Evolutionary conservation across 1,140 invertebrate species (phyloP).

Genomic region (Megalonaias nervosa): DNA sequence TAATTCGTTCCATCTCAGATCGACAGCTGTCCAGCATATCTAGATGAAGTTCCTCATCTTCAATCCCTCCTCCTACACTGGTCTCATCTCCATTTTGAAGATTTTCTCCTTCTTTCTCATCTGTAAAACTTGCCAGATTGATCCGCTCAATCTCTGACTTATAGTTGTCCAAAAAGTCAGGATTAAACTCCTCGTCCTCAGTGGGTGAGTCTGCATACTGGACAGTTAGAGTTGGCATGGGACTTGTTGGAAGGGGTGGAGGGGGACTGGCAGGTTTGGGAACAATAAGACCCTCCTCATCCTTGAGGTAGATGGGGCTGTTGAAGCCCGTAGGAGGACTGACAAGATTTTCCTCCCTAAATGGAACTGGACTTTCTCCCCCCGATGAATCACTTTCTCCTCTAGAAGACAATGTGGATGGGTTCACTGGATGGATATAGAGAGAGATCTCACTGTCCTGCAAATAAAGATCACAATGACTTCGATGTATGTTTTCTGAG

Average conservation of each 20-base stretch:
- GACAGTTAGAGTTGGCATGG: conserved; percentile 16
- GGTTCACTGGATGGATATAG: no score
- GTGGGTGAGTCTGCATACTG: neutral
- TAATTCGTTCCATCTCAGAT: conserved; percentile 22
- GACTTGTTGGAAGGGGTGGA: conserved; percentile 32
- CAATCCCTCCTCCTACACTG: neutral
- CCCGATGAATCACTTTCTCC: no score
- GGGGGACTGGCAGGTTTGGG: conserved; percentile 24
- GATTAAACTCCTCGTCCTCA: conserved; percentile 8
- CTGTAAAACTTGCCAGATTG: conserved; percentile 3
- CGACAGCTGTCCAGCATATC: conserved; percentile 32
- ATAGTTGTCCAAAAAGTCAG: conserved; percentile 32
- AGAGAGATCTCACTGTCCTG: no score
- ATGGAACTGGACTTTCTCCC: neutral
- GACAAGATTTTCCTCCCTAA: conserved; percentile 10
- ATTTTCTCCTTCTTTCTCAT: no score
- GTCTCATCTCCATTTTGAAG: no score
- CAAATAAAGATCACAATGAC: no score
- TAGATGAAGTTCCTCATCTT: conserved; percentile 10
- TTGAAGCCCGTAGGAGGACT: conserved; percentile 23
- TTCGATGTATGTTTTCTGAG: no score
- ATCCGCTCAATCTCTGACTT: conserved; percentile 23
- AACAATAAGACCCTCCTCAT: conserved; percentile 8
- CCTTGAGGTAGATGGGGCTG: conserved; percentile 15
- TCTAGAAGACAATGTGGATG: no score